Percentiles rank a stretch among this genome's conserved stretches.
Conservation (phyloP, 2,797 vertebrate genomes). For the Sebastes melanostomus region DNA sequence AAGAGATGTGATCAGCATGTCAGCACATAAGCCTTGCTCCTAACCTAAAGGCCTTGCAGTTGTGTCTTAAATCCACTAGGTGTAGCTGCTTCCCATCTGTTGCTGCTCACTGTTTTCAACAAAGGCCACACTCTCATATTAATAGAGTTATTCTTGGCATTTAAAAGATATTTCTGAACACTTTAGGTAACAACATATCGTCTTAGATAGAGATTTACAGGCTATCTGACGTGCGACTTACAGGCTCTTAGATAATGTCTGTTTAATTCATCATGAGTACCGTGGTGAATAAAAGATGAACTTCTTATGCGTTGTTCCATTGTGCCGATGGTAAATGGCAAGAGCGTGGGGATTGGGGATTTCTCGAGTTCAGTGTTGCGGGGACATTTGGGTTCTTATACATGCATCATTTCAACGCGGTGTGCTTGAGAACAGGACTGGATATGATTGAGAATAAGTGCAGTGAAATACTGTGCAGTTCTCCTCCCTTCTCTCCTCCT, state of each 20-base stretch:
- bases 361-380: conserved; percentile 21
- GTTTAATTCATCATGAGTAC: conserved; percentile 54
- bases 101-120: not conserved
- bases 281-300: conserved; percentile 59
- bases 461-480: not conserved
- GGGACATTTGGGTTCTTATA: conserved; percentile 3
- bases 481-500: not conserved
- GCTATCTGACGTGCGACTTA: not conserved
- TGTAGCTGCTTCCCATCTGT: conserved; percentile 68
- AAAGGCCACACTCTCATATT: conserved; percentile 12
- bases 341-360: conserved; percentile 19
- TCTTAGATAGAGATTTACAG: conserved; percentile 18
- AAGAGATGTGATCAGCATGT: not conserved
- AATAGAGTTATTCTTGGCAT: conserved; percentile 26
- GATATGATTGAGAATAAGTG: conserved; percentile 7
- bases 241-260: conserved; percentile 46
- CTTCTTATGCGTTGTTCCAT: conserved; percentile 7
- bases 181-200: conserved; percentile 9
- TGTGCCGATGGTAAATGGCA: conserved; percentile 35
- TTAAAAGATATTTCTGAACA: conserved; percentile 20
- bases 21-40: not conserved
- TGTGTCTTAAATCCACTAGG: conserved; percentile 64
- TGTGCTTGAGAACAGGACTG: not conserved
- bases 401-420: conserved; percentile 17
- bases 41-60: conserved; percentile 21